Evolutionary conservation across 2,797 vertebrate species (phyloP), one percentile per base, ranked within the genome.

Genomic region (Onychomys arenicola): DNA sequence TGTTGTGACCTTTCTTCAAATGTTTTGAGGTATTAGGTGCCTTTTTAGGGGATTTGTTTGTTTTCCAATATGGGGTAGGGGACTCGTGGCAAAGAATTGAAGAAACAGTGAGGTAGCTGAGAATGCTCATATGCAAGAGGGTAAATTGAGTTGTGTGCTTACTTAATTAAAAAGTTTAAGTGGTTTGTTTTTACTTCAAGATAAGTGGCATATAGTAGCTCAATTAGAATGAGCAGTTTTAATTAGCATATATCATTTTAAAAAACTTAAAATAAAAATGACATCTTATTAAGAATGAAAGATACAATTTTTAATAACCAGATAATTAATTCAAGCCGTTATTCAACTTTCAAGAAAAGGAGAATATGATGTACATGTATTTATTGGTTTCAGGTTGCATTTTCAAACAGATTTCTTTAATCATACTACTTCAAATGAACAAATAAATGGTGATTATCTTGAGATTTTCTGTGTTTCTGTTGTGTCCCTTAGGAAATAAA

Each of bases 141-240:
- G 13, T 96, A 94, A 98, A 96, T 97, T 97, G 96, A 96, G 95
- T 93, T 97, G 92, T 96, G 69, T 93, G 82, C 90, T 96, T 97
- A 95, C 95, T 96, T 97, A 97, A 96, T 97, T 97, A 97, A 96
- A 97, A 97, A 97, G 95, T 98, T 96, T 97, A 95, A 93, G 92
- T 87, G 61, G 69, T 94, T 96, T 96, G 82, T 96, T 97, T 97
- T 97, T 97, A 67, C 71, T 95, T 32, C 75, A 96, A 91, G 82
- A 84, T 93, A 96, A 95, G 92, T 94, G 93, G 69, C 88, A 96
- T 90, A 67, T 94, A 88, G 96, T 94, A 95, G 34, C 87, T 93
- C 89, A 93, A 46, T 96, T 97, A 95, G 73, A 96, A 92, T 96
- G 71, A 96, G 90, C 29, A 71, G 37, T 96, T 96, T 97, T 97